Base-by-base conservation (phyloP, 2,888 invertebrate species). In the Pyrocoelia pectoralis region DNA sequence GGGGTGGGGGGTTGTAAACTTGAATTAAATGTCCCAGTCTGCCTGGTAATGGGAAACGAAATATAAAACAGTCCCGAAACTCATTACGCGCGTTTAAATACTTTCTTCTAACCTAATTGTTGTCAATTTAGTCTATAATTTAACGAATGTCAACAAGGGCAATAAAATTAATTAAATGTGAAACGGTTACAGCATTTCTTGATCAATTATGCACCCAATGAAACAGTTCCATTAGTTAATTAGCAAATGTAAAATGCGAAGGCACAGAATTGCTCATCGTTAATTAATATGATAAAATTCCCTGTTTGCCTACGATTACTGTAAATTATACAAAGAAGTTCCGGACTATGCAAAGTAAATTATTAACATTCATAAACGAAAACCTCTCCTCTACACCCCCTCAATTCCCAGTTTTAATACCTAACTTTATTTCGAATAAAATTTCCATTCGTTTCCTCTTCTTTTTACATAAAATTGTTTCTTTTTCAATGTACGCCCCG, bases 361-460 rank as follows among this genome's bases (percentile, higher is more conserved):
- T 80, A 81, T 80, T 80, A 80, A 78, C 80, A 80, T 80, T 81
- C 80, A 79, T 80, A 80, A 81, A 79, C 78, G 78, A 77, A 78
- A 77, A 75, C 17, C n/a, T 33, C 33, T 33, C n/a, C n/a, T 3
- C n/a, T n/a, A 33, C 33, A 8, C 33, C 33, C 33, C 77, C 76
- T 68, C 69, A 24, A 5, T 24, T 6, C 4, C 73, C 75, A 78
- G 75, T 78, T 81, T 80, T 79, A 79, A 80, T 78, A 76, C 77
- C 72, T 74, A 76, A 78, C 78, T 79, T 80, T 78, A 77, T 78
- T 79, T 78, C 78, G 79, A 77, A 79, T 80, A 80, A 79, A 81
- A 81, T 81, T 80, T 80, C 78, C 80, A 80, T 80, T 78, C 78
- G 77, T 78, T 77, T 74, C 76, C 74, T 74, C 73, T 73, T 74